phyloP scores from a whole-genome alignment of 2,888 invertebrate species.

The Limnephilus auricula region DNA sequence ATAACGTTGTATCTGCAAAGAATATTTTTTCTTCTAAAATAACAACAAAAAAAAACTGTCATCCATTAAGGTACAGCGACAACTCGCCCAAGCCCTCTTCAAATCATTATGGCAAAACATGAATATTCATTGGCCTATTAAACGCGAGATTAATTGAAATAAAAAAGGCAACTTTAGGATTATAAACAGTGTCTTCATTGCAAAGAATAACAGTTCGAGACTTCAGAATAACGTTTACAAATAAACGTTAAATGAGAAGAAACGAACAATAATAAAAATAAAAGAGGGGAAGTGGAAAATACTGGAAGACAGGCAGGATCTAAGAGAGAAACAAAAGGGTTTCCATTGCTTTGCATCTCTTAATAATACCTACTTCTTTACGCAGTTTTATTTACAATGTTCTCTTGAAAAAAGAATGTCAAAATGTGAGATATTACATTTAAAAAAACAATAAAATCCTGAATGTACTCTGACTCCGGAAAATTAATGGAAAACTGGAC shows the following conservation, averaged over 20 bases:
- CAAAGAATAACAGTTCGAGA: background rate
- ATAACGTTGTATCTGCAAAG: background rate
- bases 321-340: background rate
- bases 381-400: background rate
- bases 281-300: background rate
- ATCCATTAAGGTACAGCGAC: background rate
- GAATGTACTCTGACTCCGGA: too few relatives aligned
- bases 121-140: constrained; percentile 2
- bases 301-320: background rate
- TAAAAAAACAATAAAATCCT: too few relatives aligned
- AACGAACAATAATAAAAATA: background rate
- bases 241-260: background rate
- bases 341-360: background rate
- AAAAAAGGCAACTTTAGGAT: background rate
- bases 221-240: background rate
- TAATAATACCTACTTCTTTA: background rate
- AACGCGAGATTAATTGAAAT: constrained; percentile 2
- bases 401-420: background rate
- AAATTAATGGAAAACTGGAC: too few relatives aligned
- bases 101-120: background rate
- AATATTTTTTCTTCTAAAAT: background rate
- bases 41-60: background rate
- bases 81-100: background rate
- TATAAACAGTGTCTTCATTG: background rate
- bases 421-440: background rate